Evolutionary conservation across 2,888 invertebrate genomes (phyloP).

Genomic region (Dinocampus coccinellae): DNA sequence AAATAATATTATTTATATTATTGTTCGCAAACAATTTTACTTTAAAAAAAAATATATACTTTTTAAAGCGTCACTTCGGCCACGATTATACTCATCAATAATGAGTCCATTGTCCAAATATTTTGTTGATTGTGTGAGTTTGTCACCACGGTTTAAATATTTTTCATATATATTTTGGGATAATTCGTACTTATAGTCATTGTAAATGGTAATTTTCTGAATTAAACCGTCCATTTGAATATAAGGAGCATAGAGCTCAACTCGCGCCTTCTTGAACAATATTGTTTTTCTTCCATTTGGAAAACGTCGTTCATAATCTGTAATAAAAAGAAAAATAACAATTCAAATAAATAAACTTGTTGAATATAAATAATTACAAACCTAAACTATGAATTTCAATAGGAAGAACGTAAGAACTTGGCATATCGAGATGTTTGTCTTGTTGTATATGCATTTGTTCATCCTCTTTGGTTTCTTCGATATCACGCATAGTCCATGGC

Average conservation of each 20-base stretch:
- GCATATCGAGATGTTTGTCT: constrained; percentile 81
- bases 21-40: no score
- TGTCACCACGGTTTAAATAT: constrained; percentile 75
- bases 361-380: constrained; percentile 52
- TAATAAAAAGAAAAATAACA: constrained; percentile 5
- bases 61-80: constrained; percentile 78
- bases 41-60: constrained; percentile 68
- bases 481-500: constrained; percentile 70
- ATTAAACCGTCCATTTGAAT: constrained; percentile 80
- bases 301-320: constrained; percentile 79
- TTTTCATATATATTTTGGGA: constrained; percentile 61
- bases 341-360: neutral
- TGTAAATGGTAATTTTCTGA: constrained; percentile 74
- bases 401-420: constrained; percentile 80
- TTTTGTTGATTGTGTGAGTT: constrained; percentile 72
- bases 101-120: constrained; percentile 72
- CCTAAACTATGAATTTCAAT: constrained; percentile 75
- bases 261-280: constrained; percentile 80
- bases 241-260: constrained; percentile 86
- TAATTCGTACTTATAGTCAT: constrained; percentile 73
- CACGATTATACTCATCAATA: constrained; percentile 76
- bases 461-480: constrained; percentile 71
- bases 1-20: no score
- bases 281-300: constrained; percentile 79
- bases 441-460: constrained; percentile 67